Evolutionary conservation across 2,113 vertebrate species (phyloP).

Genomic region (Psilopsiagon aurifrons): DNA sequence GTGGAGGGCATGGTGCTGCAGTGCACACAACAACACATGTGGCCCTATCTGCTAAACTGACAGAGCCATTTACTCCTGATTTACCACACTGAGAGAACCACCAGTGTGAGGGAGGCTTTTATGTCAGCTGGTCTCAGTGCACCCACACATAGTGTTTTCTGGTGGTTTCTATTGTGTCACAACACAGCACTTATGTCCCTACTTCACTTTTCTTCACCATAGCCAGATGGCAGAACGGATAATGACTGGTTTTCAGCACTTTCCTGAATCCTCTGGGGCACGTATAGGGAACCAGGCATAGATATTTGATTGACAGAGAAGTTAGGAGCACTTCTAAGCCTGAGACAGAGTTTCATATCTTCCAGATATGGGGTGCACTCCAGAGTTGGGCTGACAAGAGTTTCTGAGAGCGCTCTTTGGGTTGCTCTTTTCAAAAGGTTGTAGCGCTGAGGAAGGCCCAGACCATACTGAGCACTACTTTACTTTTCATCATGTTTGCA

Average conservation of each 20-base stretch:
- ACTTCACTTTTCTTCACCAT: background rate
- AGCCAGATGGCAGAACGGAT: background rate
- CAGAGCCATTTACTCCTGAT: background rate
- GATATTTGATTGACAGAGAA: background rate
- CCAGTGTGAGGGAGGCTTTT: background rate
- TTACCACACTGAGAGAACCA: background rate
- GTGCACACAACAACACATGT: background rate
- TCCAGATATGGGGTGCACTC: background rate
- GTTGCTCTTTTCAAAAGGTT: background rate
- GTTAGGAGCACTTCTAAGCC: background rate
- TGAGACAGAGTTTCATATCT: background rate
- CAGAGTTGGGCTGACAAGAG: background rate
- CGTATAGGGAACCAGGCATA: fast-evolving
- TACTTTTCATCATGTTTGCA: background rate
- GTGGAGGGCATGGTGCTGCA: background rate
- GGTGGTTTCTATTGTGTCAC: background rate
- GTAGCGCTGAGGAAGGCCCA: background rate
- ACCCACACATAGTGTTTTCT: background rate
- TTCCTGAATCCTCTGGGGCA: background rate
- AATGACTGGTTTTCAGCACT: background rate
- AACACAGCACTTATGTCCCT: background rate
- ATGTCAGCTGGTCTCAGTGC: background rate
- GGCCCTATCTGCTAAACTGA: background rate
- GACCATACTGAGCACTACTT: background rate
- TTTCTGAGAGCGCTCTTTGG: background rate